Conservation (phyloP, 2,797 vertebrate genomes). For the Acropternis orthonyx region DNA sequence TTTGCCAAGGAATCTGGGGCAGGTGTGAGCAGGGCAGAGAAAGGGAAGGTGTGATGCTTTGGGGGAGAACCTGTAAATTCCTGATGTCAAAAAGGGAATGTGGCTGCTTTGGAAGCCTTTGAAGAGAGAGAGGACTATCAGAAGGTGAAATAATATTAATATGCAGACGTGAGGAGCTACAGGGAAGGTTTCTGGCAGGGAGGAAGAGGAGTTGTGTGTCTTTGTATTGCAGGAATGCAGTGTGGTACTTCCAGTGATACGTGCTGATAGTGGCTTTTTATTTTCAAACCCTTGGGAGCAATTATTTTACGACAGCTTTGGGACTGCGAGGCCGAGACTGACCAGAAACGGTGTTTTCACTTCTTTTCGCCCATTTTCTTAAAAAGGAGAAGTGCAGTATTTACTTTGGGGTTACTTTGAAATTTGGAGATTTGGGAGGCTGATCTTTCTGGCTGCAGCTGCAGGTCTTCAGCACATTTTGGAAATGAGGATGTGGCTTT, state of each 20-base stretch:
- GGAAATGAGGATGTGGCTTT: background rate
- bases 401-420: background rate
- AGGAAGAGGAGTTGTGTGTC: background rate
- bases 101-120: background rate
- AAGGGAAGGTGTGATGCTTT: background rate
- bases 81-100: background rate
- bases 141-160: background rate
- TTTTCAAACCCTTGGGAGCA: background rate
- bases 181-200: background rate
- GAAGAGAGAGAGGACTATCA: background rate
- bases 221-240: rapidly evolving
- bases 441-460: background rate
- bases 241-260: background rate
- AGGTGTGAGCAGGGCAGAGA: background rate
- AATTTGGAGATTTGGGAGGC: background rate
- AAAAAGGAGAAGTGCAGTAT: background rate
- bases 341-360: background rate
- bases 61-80: background rate
- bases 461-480: background rate
- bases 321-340: background rate
- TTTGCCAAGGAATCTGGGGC: slow-evolving; percentile 29
- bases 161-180: background rate
- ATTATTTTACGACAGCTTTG: background rate
- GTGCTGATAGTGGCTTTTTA: background rate
- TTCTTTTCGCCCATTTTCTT: background rate